These are phyloP conservation scores for Trypoxylus dichotomus DNA, from an alignment of 1,140 invertebrate species.

Conservation along the genomic window DNA sequence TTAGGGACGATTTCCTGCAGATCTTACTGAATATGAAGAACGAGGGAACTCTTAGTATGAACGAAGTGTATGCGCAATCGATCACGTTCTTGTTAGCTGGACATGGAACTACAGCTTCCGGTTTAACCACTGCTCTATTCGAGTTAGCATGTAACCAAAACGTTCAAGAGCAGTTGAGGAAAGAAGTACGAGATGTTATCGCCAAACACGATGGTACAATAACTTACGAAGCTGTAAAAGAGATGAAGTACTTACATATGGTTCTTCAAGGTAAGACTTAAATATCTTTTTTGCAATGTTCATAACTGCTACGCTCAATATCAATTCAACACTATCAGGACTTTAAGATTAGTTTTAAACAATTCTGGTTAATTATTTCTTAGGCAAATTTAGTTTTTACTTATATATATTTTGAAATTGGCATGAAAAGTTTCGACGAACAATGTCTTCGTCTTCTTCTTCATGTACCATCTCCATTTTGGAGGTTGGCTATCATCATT, in stretches of 20 bases:
- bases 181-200: conserved; percentile 59
- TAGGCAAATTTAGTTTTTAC: no score
- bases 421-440: no score
- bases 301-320: no score
- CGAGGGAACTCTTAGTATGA: not conserved
- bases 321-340: no score
- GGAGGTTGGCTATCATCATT: no score
- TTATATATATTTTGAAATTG: no score
- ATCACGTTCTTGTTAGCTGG: conserved; percentile 69
- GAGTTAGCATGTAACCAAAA: conserved; percentile 62
- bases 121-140: conserved; percentile 61
- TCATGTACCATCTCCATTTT: no score
- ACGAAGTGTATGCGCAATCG: conserved; percentile 53
- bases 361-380: no score
- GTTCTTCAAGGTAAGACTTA: conserved; percentile 56
- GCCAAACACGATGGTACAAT: conserved; percentile 53
- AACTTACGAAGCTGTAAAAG: conserved; percentile 58
- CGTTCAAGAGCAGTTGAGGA: conserved; percentile 59
- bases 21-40: conserved; percentile 51
- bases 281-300: no score
- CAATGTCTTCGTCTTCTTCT: no score
- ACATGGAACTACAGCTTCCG: conserved; percentile 69
- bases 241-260: conserved; percentile 60
- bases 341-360: no score
- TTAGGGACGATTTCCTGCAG: conserved; percentile 59